Percentiles rank a stretch among this genome's conserved stretches.
Evolutionary conservation across 2,113 vertebrate species (phyloP).

Genomic region (Catharus fuscescens): DNA sequence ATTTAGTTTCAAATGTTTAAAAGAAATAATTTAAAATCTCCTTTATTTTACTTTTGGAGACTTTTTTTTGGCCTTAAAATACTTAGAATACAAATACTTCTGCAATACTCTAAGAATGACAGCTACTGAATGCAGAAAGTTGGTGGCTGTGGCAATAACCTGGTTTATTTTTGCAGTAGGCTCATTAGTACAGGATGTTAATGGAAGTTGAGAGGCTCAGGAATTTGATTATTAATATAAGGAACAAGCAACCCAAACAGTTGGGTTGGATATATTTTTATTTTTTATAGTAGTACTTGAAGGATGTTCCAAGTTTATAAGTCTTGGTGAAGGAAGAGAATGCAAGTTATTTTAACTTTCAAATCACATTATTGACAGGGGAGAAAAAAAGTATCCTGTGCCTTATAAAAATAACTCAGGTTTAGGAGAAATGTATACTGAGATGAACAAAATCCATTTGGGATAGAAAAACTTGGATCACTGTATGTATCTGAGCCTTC

Average conservation of each 20-base stretch:
- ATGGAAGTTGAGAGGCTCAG: not conserved
- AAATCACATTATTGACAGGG: not conserved
- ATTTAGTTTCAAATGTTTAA: not conserved
- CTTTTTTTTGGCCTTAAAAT: not conserved
- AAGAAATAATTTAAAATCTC: not conserved
- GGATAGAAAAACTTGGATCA: not conserved
- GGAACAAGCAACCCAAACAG: not conserved
- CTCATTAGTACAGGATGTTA: not conserved
- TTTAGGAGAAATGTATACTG: not conserved
- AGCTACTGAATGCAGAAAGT: not conserved
- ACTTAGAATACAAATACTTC: not conserved
- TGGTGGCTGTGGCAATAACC: not conserved
- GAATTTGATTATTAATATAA: not conserved
- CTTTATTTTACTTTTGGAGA: fast-evolving
- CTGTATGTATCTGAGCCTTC: not conserved
- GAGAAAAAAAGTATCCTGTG: not conserved
- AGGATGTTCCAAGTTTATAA: not conserved
- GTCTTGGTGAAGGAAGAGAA: not conserved
- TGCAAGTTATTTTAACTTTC: not conserved
- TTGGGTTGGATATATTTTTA: not conserved
- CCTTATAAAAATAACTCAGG: not conserved
- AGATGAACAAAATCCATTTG: not conserved
- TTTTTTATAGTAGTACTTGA: not conserved
- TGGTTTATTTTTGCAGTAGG: not conserved
- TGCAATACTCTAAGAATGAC: not conserved